These are phyloP conservation scores for Myotis daubentonii DNA, from an alignment of 2,797 vertebrate species.

Conservation along the genomic window DNA sequence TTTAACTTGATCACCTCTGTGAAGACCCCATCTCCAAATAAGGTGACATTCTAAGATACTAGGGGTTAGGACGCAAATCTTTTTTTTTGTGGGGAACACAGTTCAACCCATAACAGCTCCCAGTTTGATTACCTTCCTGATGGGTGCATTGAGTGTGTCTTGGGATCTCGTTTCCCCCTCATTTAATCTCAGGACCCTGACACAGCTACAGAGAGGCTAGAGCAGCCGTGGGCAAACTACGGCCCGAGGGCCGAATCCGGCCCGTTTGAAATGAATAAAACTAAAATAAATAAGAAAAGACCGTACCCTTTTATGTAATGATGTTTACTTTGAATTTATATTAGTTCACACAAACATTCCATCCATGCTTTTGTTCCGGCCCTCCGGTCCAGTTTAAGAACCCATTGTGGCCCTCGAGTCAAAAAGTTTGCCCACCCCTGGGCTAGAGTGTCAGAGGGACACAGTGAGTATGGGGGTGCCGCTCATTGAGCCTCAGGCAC, in stretches of 20 bases:
- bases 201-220: neutral
- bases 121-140: neutral
- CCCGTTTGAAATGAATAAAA: no score
- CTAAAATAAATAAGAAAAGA: no score
- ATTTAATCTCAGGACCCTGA: neutral
- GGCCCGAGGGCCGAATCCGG: no score
- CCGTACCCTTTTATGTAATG: no score
- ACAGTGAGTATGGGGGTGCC: neutral
- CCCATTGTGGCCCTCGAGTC: no score
- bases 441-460: neutral
- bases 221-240: no score
- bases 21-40: neutral
- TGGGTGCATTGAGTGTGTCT: neutral
- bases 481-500: neutral
- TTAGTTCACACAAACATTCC: no score
- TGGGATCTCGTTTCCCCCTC: neutral
- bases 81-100: neutral
- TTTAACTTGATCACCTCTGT: conserved; percentile 19
- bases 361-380: no score
- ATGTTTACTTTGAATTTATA: no score
- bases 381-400: no score
- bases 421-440: no score
- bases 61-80: neutral
- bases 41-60: neutral
- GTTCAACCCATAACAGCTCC: neutral